A percentile compares a stretch with the other conserved stretches of the same genome.
These are phyloP conservation scores for Dorcus parallelipipedus DNA, from an alignment of 2,888 invertebrate species.

Conservation along the genomic window DNA sequence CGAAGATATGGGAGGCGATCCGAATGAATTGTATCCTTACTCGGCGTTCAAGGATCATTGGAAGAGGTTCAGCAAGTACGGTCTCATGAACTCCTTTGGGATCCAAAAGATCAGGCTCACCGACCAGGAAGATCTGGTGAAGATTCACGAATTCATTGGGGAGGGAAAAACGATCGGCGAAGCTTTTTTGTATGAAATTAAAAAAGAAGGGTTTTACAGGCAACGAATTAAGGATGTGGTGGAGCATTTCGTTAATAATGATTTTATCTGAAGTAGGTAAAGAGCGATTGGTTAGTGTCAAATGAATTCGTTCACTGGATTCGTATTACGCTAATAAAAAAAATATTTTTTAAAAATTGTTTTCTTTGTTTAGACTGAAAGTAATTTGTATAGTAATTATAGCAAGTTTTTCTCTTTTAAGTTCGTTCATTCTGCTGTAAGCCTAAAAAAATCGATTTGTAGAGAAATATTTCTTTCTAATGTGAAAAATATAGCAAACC, in stretches of 20 bases:
- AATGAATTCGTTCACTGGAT: no score
- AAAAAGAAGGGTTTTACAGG: conserved; percentile 1
- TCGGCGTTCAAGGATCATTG: conserved; percentile 27
- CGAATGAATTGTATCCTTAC: conserved; percentile 32
- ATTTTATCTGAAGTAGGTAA: neutral
- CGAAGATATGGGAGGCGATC: conserved; percentile 30
- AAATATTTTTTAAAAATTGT: no score
- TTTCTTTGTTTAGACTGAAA: no score
- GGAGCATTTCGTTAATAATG: conserved; percentile 6
- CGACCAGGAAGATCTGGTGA: no score
- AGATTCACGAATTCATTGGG: neutral
- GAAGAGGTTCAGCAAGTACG: conserved; percentile 22
- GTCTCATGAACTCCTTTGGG: conserved; percentile 18
- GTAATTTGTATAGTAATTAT: no score
- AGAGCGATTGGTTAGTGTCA: no score
- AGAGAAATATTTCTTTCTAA: no score
- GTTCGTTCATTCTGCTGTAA: no score
- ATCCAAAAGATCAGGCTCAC: neutral
- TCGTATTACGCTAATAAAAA: no score
- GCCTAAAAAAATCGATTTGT: no score
- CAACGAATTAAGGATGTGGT: conserved; percentile 5
- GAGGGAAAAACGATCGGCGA: neutral
- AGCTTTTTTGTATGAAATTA: neutral
- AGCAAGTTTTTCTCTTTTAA: no score
- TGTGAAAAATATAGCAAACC: no score